Base-by-base conservation (phyloP, 2,113 vertebrate genomes). In the Zosterops pallidus region DNA sequence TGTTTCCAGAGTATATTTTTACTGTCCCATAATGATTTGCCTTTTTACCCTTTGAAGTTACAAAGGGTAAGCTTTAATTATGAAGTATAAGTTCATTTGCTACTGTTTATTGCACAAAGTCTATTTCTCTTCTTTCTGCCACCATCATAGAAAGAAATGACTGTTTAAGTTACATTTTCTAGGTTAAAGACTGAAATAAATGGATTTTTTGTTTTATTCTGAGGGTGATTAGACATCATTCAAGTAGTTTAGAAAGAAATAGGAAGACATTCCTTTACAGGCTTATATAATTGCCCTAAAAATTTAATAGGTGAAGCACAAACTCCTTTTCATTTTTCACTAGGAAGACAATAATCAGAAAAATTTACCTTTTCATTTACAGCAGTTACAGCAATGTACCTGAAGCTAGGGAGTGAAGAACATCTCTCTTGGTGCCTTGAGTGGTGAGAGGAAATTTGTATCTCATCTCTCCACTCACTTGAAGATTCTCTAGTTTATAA, bases 1-100 rank as follows among this genome's bases (percentile, higher is more conserved):
- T 86, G 62, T 92, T 89, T 92, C 95, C 84, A 84, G 87, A 91
- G 41, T 81, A 37, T 81, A 75, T 94, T 96, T 96, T 97, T 95
- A 95, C 68, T 94, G 24, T 94, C 83, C 86, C 71, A 55, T 93
- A 94, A 91, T 12, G 55, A 46, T 74, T 97, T 65, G 57, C 55
- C 76, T 93, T 85, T 87, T 94, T 83, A 86, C 18, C 57, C 81
- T 97, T 97, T 60, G 68, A 82, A 97, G 94, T 94, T 63, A 65
- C 57, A 94, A 47, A 74, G 41, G 42, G 12, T 59, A 83, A 87
- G 71, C 29, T 68, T 93, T 53, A 95, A 92, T 60, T 75, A 64
- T 37, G 93, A 94, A 92, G 4, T 37, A 16, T 77, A 84, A 75
- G 11, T 47, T 6, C 56, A 9, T 56, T 79, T 71, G 42, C 14